Base-by-base conservation (phyloP, 1,140 invertebrate species). In the Trachymyrmex cornetzi region DNA sequence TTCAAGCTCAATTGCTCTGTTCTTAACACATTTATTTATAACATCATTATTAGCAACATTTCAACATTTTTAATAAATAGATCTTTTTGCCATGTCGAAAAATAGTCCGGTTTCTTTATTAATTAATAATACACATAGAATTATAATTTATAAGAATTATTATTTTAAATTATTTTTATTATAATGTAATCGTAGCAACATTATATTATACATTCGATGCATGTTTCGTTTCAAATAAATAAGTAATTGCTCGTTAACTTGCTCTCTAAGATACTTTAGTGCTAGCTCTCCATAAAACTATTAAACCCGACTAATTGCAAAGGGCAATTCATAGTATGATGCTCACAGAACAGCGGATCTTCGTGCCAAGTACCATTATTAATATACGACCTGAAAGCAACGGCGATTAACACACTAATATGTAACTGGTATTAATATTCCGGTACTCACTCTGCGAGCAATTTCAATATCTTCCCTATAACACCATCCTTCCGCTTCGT, bases 271-370 rank as follows among this genome's bases (percentile, higher is more conserved):
- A 57, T 38, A 34, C 19, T n/a, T 22, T 3, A 12, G 22, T n/a
- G 3, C 2, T 66, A 64, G n/a, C 5, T 22, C 16, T 77, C 86
- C 3, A 69, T 48, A 87, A 95, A 94, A 82, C 89, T 88, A 79
- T 94, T 91, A 80, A 95, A 90, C 38, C 92, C 91, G 85, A 93
- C 92, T 86, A 95, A 93, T 87, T 94, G 89, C 88, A 95, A 89
- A n/a, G 94, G 95, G 77, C 95, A 95, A 88, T 89, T 90, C 81
- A 85, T 88, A 67, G 89, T 91, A 89, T 95, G 94, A 87, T 91
- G 88, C 67, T 92, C 87, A 91, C 94, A 95, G 77, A 91, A 86
- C 71, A 94, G 69, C 74, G 90, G 82, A 87, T 93, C 91, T 38
- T 86, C 86, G 75, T 88, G 61, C 75, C 86, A 90, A 79, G 90